Base-by-base conservation (phyloP, 2,888 invertebrate genomes). In the Thecocarcelia acutangulata region DNA sequence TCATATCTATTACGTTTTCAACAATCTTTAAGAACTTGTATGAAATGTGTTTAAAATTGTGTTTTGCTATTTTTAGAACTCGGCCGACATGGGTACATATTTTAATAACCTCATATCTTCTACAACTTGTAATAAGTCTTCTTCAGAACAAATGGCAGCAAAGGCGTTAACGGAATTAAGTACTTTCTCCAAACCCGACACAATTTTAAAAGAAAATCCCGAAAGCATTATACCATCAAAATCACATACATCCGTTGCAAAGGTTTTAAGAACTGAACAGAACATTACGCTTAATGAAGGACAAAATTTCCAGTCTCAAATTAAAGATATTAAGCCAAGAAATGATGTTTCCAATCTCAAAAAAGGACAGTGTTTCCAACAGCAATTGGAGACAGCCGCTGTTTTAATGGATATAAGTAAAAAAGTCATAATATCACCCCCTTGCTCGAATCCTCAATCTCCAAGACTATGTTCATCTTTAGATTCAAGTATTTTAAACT, bases 351-450 rank as follows among this genome's bases (percentile, higher is more conserved):
- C 28, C 24, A 85, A 87, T 68, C 83, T 85, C 44, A 86, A 87
- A 54, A 85, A 86, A 73, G 85, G 88, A 63, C 87, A 86, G 40
- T 88, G 88, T 84, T 84, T 90, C 68, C 89, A 90, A 83, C 91
- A 91, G 80, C 90, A 90, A 84, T 85, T 91, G 68, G 91, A 91
- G 87, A 91, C 91, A 74, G 91, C 91, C 68, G 90, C 90, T 59
- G 91, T 91, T 63, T 85, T 91, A 73, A 91, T 91, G 90, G 90
- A 91, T 84, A 91, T 91, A 82, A 90, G 91, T 86, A 90, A 91
- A 86, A 90, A 90, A 86, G 90, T 88, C 58, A 87, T 91, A 61
- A 90, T 91, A 82, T 90, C 91, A 77, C 90, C 91, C 61, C 91
- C 91, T 79, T 88, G 87, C 84, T 90, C 91, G 75, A 90, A 90